Evolutionary conservation across 1,140 invertebrate genomes (phyloP).

Genomic region (Tetraneura akinire): DNA sequence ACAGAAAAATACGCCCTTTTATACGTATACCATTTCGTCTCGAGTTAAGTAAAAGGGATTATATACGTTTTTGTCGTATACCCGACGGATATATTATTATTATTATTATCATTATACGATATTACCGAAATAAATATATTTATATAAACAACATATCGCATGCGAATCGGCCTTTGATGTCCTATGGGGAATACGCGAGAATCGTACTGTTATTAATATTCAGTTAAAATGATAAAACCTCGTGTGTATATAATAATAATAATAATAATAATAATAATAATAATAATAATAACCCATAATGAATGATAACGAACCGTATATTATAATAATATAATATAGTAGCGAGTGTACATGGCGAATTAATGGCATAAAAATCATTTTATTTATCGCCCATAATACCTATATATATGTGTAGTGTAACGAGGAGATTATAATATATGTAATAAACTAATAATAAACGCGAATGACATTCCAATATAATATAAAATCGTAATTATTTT

Average conservation of each 20-base stretch:
- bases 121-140: neutral
- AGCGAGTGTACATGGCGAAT: no score
- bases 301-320: neutral
- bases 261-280: neutral
- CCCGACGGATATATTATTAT: neutral
- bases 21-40: no score
- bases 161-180: neutral
- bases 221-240: neutral
- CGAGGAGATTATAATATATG: no score
- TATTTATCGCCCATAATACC: no score
- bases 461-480: no score
- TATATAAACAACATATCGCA: neutral
- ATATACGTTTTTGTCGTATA: neutral
- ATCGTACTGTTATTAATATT: constrained; percentile 6
- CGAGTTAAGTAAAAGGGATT: constrained; percentile 5
- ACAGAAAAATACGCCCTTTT: neutral
- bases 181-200: no score
- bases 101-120: no score
- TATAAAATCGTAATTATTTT: no score
- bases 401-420: no score
- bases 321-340: no score
- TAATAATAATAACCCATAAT: neutral
- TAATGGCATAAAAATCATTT: neutral
- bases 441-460: no score
- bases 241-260: neutral